These are phyloP conservation scores for Ictalurus punctatus DNA, from an alignment of 2,113 vertebrate genomes.

Conservation along the genomic window DNA sequence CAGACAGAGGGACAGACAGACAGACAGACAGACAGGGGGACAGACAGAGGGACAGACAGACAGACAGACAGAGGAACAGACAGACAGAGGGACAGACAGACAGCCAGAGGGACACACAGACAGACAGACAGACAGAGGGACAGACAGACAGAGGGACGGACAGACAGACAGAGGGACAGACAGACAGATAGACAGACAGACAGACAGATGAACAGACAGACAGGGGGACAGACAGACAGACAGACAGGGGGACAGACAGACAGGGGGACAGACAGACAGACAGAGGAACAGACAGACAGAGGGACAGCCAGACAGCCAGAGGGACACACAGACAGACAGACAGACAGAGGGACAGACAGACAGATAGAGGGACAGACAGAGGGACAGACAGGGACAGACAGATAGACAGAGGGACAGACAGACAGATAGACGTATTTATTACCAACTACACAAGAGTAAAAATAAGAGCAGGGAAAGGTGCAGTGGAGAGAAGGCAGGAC, in stretches of 20 bases:
- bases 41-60: slow-evolving; percentile 10
- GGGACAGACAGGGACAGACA: too few species aligned
- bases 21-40: not conserved
- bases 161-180: not conserved
- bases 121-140: not conserved
- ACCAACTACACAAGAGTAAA: not conserved
- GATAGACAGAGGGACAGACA: not conserved
- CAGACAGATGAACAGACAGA: not conserved
- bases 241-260: too few species aligned
- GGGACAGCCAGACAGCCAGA: too few species aligned
- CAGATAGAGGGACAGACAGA: too few species aligned
- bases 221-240: too few species aligned
- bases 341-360: too few species aligned
- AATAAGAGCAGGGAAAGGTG: not conserved
- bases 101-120: not conserved
- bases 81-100: not conserved
- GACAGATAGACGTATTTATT: not conserved
- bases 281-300: too few species aligned
- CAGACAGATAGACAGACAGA: slow-evolving; percentile 3
- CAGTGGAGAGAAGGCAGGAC: not conserved
- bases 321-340: too few species aligned
- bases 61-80: not conserved
- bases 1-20: not conserved
- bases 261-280: too few species aligned
- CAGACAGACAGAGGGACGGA: slow-evolving; percentile 6